These are phyloP conservation scores for Dorcus parallelipipedus DNA, from an alignment of 2,888 invertebrate species.

Conservation along the genomic window DNA sequence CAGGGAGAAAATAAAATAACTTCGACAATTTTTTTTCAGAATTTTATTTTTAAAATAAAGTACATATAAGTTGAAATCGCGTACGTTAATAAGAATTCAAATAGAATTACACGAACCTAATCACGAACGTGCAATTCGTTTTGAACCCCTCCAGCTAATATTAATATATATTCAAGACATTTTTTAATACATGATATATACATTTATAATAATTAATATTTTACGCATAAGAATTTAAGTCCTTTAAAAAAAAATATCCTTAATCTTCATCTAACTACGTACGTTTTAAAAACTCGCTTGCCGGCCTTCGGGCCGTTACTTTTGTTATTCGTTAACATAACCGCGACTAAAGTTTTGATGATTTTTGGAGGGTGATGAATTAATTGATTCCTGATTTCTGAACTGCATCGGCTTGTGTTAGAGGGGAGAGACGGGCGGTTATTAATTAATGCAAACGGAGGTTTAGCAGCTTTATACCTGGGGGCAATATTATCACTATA, in stretches of 20 bases:
- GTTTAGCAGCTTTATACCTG: no score
- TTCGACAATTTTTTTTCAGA: conserved; percentile 24
- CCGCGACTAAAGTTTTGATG: no score
- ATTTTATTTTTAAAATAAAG: conserved; percentile 44
- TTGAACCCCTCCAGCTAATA: conserved; percentile 1
- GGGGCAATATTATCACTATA: no score
- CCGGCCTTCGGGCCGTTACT: no score
- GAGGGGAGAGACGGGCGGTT: no score
- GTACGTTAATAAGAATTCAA: conserved; percentile 31
- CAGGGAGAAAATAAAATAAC: background rate
- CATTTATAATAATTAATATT: conserved; percentile 8
- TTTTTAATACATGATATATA: conserved; percentile 10
- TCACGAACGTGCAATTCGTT: background rate
- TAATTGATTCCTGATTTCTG: no score
- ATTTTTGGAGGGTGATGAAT: no score
- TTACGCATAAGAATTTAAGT: conserved; percentile 1
- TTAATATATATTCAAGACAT: conserved; percentile 12
- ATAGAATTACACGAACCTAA: conserved; percentile 21
- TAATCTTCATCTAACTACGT: background rate
- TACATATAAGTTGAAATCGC: conserved; percentile 42
- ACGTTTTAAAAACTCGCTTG: background rate
- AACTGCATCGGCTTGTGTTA: no score
- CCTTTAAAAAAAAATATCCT: conserved; percentile 2
- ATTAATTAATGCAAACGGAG: no score
- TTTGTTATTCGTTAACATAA: no score